These are phyloP conservation scores for Galaxias olidus DNA, from an alignment of 2,797 vertebrate genomes.

Conservation along the genomic window DNA sequence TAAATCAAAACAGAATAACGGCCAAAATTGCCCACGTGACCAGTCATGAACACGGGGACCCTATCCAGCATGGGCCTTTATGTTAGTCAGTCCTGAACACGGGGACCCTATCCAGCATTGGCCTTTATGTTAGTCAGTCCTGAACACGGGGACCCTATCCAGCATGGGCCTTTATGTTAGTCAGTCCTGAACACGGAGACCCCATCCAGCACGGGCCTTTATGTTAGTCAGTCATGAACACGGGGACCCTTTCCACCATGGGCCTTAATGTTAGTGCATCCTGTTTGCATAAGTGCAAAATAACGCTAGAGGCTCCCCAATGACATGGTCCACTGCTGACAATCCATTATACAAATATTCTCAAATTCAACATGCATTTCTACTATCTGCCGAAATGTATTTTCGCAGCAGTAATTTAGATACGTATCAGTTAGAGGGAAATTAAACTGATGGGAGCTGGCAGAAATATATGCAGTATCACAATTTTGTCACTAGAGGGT, in stretches of 20 bases:
- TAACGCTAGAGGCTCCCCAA: constrained; percentile 53
- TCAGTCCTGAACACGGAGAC: constrained; percentile 51
- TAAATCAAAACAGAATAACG: constrained; percentile 28
- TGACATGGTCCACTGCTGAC: constrained; percentile 52
- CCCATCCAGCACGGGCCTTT: constrained; percentile 45
- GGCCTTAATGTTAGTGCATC: no score
- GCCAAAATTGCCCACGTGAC: constrained; percentile 44
- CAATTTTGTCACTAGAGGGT: constrained; percentile 73
- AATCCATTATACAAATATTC: constrained; percentile 60
- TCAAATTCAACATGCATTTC: constrained; percentile 52
- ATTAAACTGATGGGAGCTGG: constrained; percentile 17
- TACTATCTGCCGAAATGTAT: constrained; percentile 49
- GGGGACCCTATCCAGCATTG: constrained; percentile 51
- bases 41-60: constrained; percentile 53
- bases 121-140: constrained; percentile 33
- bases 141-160: no score
- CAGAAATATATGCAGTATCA: constrained; percentile 55
- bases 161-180: no score
- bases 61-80: constrained; percentile 43
- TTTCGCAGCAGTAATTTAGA: constrained; percentile 62
- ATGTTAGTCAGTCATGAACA: no score
- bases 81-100: constrained; percentile 46
- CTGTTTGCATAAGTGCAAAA: constrained; percentile 56
- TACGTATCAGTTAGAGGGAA: constrained; percentile 40
- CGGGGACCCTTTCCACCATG: no score